Base-by-base conservation (phyloP, 2,888 invertebrate species). In the Ditula angustiorana region DNA sequence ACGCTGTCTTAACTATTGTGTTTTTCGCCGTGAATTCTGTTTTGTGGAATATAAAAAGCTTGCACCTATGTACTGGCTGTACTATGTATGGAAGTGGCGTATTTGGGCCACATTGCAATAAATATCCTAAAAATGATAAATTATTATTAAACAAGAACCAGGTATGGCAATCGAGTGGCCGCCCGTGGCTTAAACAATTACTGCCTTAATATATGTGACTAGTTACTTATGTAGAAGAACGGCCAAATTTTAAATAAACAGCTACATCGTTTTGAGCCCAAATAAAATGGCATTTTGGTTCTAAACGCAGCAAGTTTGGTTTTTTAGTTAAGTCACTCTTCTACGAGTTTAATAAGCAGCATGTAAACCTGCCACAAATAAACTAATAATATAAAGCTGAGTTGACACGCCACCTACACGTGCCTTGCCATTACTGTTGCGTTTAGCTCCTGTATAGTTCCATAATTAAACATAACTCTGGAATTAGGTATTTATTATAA, bases 341-440 rank as follows among this genome's bases (percentile, higher is more conserved):
- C 13, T 8, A 37, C 37, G n/a, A n/a, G n/a, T n/a, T n/a, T n/a
- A n/a, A 16, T 37, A 7, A 37, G 16, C 37, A 50, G 8, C 13
- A 61, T 61, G 52, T 60, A 24, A 33, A 33, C 52, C 44, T 16
- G 35, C 53, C 19, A 50, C 28, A 16, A 37, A 37, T 37, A 5
- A 49, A 41, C 35, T 37, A n/a, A 33, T 46, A 53, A 61, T 37
- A 47, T 37, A 28, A 37, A 61, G 37, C 47, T 44, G 35, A 61
- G 37, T 55, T 44, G 35, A 61, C 61, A 61, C 55, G 61, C 61
- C 35, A 61, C 53, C 46, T 52, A 44, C 23, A 4, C 35, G 47
- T 28, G 47, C 55, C 13, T 1, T 41, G 41, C 23, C 41, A 55
- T 16, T 24, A 21, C 24, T 11, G 13, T 37, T 55, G 57, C 41